Base-by-base conservation (phyloP, 2,797 vertebrate species). In the Protosalanx chinensis region DNA sequence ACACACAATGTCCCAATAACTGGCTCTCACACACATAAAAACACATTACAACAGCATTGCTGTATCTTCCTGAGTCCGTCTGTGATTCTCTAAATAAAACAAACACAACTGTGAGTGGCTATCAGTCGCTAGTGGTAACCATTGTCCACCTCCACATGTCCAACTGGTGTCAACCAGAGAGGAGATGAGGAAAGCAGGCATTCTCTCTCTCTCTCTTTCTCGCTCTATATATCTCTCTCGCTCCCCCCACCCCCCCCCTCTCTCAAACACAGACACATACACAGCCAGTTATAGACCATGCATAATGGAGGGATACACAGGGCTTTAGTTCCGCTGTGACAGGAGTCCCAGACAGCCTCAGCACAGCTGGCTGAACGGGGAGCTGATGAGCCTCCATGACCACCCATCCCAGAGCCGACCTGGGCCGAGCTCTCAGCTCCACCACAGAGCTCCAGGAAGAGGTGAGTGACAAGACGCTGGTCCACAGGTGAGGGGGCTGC, bases 31-130 rank as follows among this genome's bases (percentile, higher is more conserved):
- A 60, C 68, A 70, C 33, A 70, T 6, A 35, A 7, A 35, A 35
- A 82, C 70, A 76, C 56, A 57, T 74, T 41, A 41, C 1, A 41
- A 12, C 37, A 72, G 51, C 71, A n/a, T 27, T 35, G 51, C 65
- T 67, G 37, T 37, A 75, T 75, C 71, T 2, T 69, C 78, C 77
- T 16, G 16, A 35, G 70, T 59, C 60, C 64, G 76, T 79, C 76
- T 80, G 53, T 59, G 63, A 60, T 64, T 64, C 70, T 64, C 59
- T 72, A 63, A 75, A 79, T 72, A 75, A 76, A 73, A 33, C 12
- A 62, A 13, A 68, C 67, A 77, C 71, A 53, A 49, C 79, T 67
- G 64, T 61, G 76, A 85, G 72, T 75, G 59, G 73, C 62, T 70
- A 66, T 63, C 66, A 70, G 72, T 16, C 72, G 70, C 68, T 23